Evolutionary conservation across 2,113 vertebrate species (phyloP), one percentile per base, ranked within the genome.

Genomic region (Chloroceryle aenea): DNA sequence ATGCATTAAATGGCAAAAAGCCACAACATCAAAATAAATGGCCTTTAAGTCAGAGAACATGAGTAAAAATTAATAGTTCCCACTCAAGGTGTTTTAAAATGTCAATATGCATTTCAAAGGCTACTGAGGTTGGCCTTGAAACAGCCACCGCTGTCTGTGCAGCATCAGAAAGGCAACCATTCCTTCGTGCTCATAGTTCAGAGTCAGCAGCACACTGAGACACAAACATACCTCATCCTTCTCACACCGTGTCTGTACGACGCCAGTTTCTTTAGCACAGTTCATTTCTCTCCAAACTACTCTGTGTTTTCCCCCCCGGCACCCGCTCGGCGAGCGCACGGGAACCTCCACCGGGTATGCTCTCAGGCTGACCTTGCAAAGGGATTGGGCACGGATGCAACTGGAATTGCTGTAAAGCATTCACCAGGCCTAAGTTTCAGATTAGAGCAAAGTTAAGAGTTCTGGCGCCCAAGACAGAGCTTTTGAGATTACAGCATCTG

Each of bases 1-100:
- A 62, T 1, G 5, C 82, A 38, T 52, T 50, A 43, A 80, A 83
- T 25, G 47, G 11, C 6, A 38, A 69, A 40, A 95, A 95, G 30
- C 10, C 76, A 71, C 73, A 90, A 87, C n/a, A 87, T 85, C n/a
- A 95, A 92, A 92, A 94, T 80, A 78, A 63, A 77, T 38, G 56
- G 40, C 22, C 36, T 91, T 58, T 32, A 25, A 75, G 32, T 82
- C 89, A 93, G 84, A 74, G 18, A 61, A 67, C 27, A 69, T 14
- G 23, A 96, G 38, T 94, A 58, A 90, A 84, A 91, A 85, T 12
- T 81, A 84, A 87, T 45, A 93, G 14, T 34, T 96, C 89, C 67
- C 82, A 95, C 61, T 55, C 84, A 82, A 7, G 40, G 6, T 20
- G 2, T 45, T 79, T 93, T 38, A 42, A 73, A 85, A 40, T 14